Evolutionary conservation across 1,140 invertebrate genomes (phyloP).

Genomic region (Hirudo medicinalis): DNA sequence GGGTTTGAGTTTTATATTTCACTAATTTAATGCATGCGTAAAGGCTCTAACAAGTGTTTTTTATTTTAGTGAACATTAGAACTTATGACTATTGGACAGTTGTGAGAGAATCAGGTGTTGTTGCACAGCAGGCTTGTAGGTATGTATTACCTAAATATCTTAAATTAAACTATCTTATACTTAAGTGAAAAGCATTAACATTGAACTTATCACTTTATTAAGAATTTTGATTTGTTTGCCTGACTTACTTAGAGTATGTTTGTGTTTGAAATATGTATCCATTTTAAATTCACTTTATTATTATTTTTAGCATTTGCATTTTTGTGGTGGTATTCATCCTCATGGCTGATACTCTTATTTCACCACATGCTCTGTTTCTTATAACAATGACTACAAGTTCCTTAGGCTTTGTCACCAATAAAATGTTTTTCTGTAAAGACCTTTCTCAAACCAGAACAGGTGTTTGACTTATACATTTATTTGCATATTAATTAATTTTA

Average conservation of each 20-base stretch:
- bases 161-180: not conserved
- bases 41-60: not conserved
- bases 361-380: constrained; percentile 28
- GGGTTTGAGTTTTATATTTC: constrained; percentile 9
- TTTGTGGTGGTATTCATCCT: constrained; percentile 35
- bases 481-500: not conserved
- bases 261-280: not conserved
- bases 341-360: constrained; percentile 31
- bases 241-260: not conserved
- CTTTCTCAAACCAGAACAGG: not conserved
- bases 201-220: not conserved
- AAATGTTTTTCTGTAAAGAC: constrained; percentile 13
- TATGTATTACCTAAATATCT: constrained; percentile 4
- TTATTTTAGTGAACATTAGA: constrained; percentile 32
- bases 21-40: not conserved
- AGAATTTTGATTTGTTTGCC: not conserved
- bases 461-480: not conserved
- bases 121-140: constrained; percentile 36
- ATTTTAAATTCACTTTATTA: not conserved
- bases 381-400: constrained; percentile 27
- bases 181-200: not conserved
- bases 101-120: constrained; percentile 32
- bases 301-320: constrained; percentile 33
- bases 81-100: constrained; percentile 37
- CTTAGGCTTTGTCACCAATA: constrained; percentile 29